phyloP scores from a whole-genome alignment of 1,140 invertebrate species.

The Oryzaephilus surinamensis region DNA sequence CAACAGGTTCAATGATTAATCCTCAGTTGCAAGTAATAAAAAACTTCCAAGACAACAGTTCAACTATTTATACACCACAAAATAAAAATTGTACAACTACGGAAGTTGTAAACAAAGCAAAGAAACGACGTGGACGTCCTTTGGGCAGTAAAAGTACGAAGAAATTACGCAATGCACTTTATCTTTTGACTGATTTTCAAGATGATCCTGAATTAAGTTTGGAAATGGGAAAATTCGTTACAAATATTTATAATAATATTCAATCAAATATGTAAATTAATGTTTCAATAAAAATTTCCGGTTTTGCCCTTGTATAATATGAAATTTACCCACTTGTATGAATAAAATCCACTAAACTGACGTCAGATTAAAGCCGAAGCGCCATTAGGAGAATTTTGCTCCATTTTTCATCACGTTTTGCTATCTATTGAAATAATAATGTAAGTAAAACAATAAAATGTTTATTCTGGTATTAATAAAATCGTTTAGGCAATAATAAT shows the following conservation, averaged over 20 bases:
- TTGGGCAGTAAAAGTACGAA: constrained; percentile 16
- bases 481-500: constrained; percentile 12
- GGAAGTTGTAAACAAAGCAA: neutral
- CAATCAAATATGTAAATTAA: too few species aligned
- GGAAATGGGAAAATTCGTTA: constrained; percentile 33
- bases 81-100: constrained; percentile 6
- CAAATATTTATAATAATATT: too few species aligned
- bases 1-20: constrained; percentile 31
- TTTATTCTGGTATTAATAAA: too few species aligned
- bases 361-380: too few species aligned
- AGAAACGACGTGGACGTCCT: constrained; percentile 12
- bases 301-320: too few species aligned
- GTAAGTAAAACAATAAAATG: too few species aligned
- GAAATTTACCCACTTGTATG: too few species aligned
- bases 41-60: constrained; percentile 10
- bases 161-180: constrained; percentile 5
- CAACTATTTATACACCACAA: constrained; percentile 10
- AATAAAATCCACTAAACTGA: too few species aligned
- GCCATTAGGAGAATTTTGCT: too few species aligned
- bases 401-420: too few species aligned
- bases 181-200: constrained; percentile 23
- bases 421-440: too few species aligned
- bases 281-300: too few species aligned
- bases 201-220: constrained; percentile 33
- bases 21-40: constrained; percentile 29